Base-by-base conservation (phyloP, 2,113 vertebrate species). In the Dicentrarchus labrax region DNA sequence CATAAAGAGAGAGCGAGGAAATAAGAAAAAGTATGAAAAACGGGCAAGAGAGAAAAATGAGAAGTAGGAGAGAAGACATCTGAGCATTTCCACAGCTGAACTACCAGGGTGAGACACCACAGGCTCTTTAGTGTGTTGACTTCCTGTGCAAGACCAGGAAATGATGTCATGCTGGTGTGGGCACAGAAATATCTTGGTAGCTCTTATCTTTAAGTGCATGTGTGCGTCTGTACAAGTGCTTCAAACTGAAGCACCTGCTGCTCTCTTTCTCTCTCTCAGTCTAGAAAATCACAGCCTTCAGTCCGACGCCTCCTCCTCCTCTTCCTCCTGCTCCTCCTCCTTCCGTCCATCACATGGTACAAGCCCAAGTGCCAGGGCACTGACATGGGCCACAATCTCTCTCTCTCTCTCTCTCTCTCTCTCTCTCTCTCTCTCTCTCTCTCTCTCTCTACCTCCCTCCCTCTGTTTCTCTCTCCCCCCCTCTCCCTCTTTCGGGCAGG, bases 201-300 rank as follows among this genome's bases (percentile, higher is more conserved):
- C 77, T 77, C 77, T 88, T 79, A 73, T 87, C 81, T 71, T 0
- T 54, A 22, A 88, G 78, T 77, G 86, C 53, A 39, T 80, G 82
- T 78, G 57, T 62, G 60, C 11, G 74, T 80, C 62, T 81, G 67
- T 39, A 53, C 54, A 8, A 83, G 75, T 36, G 82, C 80, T 76
- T 86, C 61, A 78, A 61, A 72, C 54, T 59, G 79, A 80, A 84
- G 79, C 89, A 85, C 86, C 91, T 90, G 89, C 92, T 85, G 80
- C 88, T 80, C 59, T 1, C 84, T 61, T 65, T 68, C 84, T 71
- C 53, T 41, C 53, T 6, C 71, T 78, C 67, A 4, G 43, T 30
- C 17, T 0, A 71, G 48, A 38, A 88, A 92, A 91, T 90, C 78
- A 90, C 61, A 87, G 88, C 77, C 88, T 83, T 87, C 77, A 43